phyloP scores from a whole-genome alignment of 2,797 vertebrate species.

The Phrynocephalus guinanensis region DNA sequence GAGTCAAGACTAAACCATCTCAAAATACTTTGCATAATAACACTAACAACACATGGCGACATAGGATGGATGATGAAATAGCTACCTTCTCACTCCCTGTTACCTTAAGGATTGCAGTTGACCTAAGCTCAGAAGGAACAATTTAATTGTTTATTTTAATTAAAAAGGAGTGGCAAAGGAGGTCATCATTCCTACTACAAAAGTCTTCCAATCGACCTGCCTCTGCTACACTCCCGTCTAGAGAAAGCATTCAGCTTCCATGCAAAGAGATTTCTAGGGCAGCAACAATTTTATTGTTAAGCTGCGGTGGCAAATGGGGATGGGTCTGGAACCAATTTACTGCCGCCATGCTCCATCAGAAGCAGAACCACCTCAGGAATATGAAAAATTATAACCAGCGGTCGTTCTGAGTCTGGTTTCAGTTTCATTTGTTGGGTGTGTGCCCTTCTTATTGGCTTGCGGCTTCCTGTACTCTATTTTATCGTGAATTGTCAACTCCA shows the following conservation, averaged over 20 bases:
- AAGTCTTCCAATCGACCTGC: neutral
- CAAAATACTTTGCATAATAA: neutral
- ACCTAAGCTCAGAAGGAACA: neutral
- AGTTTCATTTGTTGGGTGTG: too few relatives aligned
- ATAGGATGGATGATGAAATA: neutral
- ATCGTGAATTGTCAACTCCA: too few relatives aligned
- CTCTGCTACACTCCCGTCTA: neutral
- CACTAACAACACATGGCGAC: neutral
- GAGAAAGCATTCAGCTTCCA: neutral
- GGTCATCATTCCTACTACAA: neutral
- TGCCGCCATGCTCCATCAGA: too few relatives aligned
- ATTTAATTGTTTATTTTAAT: neutral
- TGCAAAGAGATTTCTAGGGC: neutral
- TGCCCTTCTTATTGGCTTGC: too few relatives aligned
- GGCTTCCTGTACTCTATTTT: too few relatives aligned
- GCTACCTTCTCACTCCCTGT: neutral
- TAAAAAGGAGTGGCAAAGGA: neutral
- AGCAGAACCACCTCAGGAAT: too few relatives aligned
- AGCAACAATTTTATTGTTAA: too few relatives aligned
- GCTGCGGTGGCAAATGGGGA: too few relatives aligned
- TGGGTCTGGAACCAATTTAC: too few relatives aligned
- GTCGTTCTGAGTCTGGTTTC: too few relatives aligned
- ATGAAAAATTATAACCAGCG: too few relatives aligned
- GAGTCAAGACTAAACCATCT: neutral
- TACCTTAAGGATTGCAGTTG: neutral